These are phyloP conservation scores for Heliconius hewitsoni DNA, from an alignment of 1,140 invertebrate genomes.

Conservation along the genomic window DNA sequence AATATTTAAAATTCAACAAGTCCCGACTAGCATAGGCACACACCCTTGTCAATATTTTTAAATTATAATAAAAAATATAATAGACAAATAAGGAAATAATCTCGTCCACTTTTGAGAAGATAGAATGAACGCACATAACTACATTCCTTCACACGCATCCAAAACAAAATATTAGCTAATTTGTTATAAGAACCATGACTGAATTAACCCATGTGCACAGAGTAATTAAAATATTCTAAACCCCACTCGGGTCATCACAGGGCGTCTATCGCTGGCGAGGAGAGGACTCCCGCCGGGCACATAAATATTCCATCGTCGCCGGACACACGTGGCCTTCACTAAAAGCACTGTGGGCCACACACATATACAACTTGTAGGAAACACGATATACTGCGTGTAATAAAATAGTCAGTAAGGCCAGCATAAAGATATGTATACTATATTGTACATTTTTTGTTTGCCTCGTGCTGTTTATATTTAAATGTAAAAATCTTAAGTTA, in stretches of 20 bases:
- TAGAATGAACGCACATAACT: background rate
- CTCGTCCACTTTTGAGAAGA: too few species aligned
- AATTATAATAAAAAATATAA: too few species aligned
- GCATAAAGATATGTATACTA: background rate
- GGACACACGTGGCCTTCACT: constrained; percentile 29
- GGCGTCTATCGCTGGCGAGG: constrained; percentile 15
- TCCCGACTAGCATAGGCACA: too few species aligned
- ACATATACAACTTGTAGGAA: constrained; percentile 14
- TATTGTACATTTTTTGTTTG: background rate
- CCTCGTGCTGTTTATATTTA: background rate
- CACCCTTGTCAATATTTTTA: too few species aligned
- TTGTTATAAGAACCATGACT: background rate
- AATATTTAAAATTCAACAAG: too few species aligned
- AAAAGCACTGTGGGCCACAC: constrained; percentile 23
- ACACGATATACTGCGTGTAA: constrained; percentile 13
- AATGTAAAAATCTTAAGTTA: background rate
- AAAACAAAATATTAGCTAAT: background rate
- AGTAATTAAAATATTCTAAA: background rate
- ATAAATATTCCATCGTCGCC: constrained; percentile 35
- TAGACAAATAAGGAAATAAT: too few species aligned
- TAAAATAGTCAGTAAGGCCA: constrained; percentile 11
- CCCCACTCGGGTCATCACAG: constrained; percentile 11
- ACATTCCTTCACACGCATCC: background rate
- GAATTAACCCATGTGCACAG: background rate
- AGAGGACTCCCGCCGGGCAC: constrained; percentile 35